phyloP scores from a whole-genome alignment of 2,888 invertebrate genomes.

The Himalopsyche kuldschensis region DNA sequence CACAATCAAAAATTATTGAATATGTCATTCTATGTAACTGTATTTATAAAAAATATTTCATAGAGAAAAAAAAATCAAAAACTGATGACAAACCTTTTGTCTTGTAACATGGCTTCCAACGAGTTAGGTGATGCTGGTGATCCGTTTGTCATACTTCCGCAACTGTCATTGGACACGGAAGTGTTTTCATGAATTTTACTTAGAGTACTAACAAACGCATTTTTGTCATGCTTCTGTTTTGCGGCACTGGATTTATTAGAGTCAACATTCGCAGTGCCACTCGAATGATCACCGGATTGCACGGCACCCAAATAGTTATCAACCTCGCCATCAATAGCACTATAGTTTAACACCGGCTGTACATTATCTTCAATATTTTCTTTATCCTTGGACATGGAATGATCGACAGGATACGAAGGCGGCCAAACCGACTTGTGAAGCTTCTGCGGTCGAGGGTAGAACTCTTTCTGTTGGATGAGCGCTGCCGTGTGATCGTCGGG shows the following conservation, averaged over 20 bases:
- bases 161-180: slow-evolving; percentile 48
- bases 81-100: slow-evolving; percentile 48
- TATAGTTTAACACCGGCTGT: slow-evolving; percentile 52
- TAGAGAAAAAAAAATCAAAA: not conserved
- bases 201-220: slow-evolving; percentile 61
- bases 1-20: too few species aligned
- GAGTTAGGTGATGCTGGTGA: slow-evolving; percentile 48
- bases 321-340: slow-evolving; percentile 55
- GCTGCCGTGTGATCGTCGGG: slow-evolving; percentile 51
- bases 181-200: slow-evolving; percentile 68
- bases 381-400: slow-evolving; percentile 42
- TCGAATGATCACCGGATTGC: slow-evolving; percentile 37
- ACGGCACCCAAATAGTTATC: slow-evolving; percentile 30
- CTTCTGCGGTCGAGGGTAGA: slow-evolving; percentile 79
- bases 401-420: slow-evolving; percentile 50
- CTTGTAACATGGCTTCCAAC: slow-evolving; percentile 50
- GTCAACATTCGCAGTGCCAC: slow-evolving; percentile 25
- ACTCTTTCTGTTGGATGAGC: slow-evolving; percentile 68
- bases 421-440: slow-evolving; percentile 74
- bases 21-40: too few species aligned
- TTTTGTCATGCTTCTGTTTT: slow-evolving; percentile 50
- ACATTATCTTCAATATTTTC: slow-evolving; percentile 49
- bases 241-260: slow-evolving; percentile 31
- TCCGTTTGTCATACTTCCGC: slow-evolving; percentile 54
- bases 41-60: not conserved